Evolutionary conservation across 2,113 vertebrate species (phyloP).

Genomic region (Crotalus helleri): DNA sequence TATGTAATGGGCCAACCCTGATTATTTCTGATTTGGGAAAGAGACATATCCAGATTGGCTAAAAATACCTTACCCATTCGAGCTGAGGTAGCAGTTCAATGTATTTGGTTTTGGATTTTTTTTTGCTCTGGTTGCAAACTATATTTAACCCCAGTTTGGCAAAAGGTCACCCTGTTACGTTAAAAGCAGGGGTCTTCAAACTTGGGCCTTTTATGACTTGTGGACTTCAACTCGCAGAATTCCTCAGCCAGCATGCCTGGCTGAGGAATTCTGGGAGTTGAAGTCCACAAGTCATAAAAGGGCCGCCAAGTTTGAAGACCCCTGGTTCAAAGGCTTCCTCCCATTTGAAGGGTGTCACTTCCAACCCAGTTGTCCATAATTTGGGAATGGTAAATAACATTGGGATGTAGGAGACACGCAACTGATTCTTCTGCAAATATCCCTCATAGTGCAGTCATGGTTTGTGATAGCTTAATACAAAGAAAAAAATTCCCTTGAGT

Average conservation of each 20-base stretch:
- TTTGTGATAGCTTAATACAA: neutral
- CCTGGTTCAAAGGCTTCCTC: neutral
- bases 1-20: slow-evolving; percentile 36
- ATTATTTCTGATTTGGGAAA: neutral
- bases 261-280: no score
- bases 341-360: neutral
- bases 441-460: neutral
- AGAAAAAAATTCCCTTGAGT: neutral
- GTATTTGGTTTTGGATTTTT: neutral
- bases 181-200: neutral
- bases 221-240: no score
- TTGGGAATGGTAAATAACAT: neutral
- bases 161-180: neutral
- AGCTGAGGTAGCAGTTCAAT: neutral
- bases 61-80: neutral
- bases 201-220: no score
- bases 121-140: neutral
- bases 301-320: no score
- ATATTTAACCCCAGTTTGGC: neutral
- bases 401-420: neutral
- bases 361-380: neutral
- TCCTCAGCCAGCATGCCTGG: no score
- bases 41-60: neutral
- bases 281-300: no score
- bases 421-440: neutral